Evolutionary conservation across 2,113 vertebrate species (phyloP), one percentile per base, ranked within the genome.

Genomic region (Melanerpes aurifrons): DNA sequence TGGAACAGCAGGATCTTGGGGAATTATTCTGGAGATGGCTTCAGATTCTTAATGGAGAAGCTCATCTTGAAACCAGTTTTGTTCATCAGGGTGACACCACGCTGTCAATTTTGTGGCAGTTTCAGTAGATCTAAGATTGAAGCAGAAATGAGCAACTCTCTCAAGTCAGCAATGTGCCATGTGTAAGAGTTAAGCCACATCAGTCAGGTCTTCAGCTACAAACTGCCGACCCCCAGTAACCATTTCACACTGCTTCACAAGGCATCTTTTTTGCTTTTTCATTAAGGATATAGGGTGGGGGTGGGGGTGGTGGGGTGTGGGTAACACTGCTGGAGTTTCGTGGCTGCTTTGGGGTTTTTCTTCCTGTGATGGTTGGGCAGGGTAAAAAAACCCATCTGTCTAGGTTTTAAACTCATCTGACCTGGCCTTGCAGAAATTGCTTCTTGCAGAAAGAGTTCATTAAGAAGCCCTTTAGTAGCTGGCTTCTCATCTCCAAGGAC

Each of bases 381-480:
- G 53, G 37, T 64, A 26, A 29, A 80, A 37, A 40, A 43, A 18
- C 48, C 73, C 63, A 32, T 22, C 63, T 62, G 43, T 18, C 5
- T n/a, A 40, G 35, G 62, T 62, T 18, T 85, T 70, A 53, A 79
- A 26, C 28, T 87, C 50, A 47, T 70, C 79, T 87, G 53, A 40
- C 28, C 74, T 87, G 71, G 57, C 69, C 69, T 91, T 86, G 59
- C 57, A 93, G 88, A 43, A 19, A 15, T 13, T 57, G 32, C 43
- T 84, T 14, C 67, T 76, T 82, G 16, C 43, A 45, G 43, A 45
- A 45, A 45, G 43, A 35, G 74, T 82, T 56, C 75, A 28, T 86
- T 77, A 86, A 78, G 81, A 37, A 94, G 71, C 78, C 82, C 62
- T 92, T 93, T 67, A 94, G 81, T 43, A 82, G 40, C 37, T 85